These are phyloP conservation scores for Diarsia mendica DNA, from an alignment of 2,888 invertebrate species.

Conservation along the genomic window DNA sequence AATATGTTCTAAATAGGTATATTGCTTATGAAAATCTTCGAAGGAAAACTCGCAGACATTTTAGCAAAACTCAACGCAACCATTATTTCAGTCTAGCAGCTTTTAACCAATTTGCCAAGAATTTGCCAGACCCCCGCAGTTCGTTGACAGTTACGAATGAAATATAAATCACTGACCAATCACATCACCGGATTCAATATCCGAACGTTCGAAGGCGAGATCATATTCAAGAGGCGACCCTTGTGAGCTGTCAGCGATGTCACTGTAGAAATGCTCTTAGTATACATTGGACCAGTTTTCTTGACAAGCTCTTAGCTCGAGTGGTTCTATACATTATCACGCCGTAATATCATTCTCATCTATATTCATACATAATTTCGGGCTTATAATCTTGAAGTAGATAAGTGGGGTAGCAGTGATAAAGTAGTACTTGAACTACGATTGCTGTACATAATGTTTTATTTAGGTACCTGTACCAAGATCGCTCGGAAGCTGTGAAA, in stretches of 20 bases:
- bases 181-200: conserved; percentile 45
- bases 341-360: conserved; percentile 38
- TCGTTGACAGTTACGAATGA: conserved; percentile 31
- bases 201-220: conserved; percentile 42
- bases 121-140: conserved; percentile 9
- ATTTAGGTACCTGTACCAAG: not conserved
- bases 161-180: conserved; percentile 58
- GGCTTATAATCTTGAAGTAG: conserved; percentile 18
- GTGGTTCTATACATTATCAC: conserved; percentile 42
- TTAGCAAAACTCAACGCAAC: not conserved
- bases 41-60: not conserved
- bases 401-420: conserved; percentile 23
- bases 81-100: conserved; percentile 24
- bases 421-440: conserved; percentile 2
- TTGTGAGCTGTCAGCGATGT: conserved; percentile 58
- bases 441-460: not conserved
- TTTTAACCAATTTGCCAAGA: conserved; percentile 44
- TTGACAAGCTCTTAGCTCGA: conserved; percentile 61
- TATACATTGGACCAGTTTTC: conserved; percentile 54
- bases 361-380: conserved; percentile 37
- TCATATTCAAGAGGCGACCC: conserved; percentile 57
- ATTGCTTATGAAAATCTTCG: not conserved
- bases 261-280: conserved; percentile 54
- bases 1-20: too few relatives aligned
- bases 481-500: not conserved